phyloP scores from a whole-genome alignment of 2,797 vertebrate genomes.

The Onychomys torridus region DNA sequence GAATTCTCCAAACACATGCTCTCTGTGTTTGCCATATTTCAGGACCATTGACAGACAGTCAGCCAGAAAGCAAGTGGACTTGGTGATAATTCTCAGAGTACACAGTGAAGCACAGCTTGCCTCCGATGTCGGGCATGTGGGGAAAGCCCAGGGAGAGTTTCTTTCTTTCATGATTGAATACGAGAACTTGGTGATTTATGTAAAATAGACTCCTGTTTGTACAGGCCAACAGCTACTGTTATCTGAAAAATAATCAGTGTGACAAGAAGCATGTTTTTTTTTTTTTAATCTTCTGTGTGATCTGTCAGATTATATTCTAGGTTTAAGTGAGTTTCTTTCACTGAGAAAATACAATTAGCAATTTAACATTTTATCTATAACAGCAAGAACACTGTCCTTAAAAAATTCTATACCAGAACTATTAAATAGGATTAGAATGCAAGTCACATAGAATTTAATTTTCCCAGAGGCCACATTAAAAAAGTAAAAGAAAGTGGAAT shows the following conservation, averaged over 20 bases:
- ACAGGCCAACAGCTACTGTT: conserved; percentile 88
- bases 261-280: conserved; percentile 85
- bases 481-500: conserved; percentile 24
- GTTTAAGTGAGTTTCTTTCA: conserved; percentile 82
- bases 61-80: conserved; percentile 76
- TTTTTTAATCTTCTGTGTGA: conserved; percentile 87
- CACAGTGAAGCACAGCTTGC: conserved; percentile 89
- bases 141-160: conserved; percentile 87
- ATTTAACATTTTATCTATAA: conserved; percentile 68
- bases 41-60: conserved; percentile 78
- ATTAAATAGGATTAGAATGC: neutral
- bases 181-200: conserved; percentile 85
- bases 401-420: neutral
- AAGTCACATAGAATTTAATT: neutral
- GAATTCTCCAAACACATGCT: neutral
- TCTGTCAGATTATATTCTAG: conserved; percentile 87
- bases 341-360: conserved; percentile 80
- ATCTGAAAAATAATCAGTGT: conserved; percentile 88
- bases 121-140: conserved; percentile 89
- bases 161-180: conserved; percentile 89
- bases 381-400: neutral
- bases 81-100: conserved; percentile 79
- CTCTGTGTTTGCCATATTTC: conserved; percentile 30
- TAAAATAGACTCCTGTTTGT: conserved; percentile 83
- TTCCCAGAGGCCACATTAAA: neutral